phyloP scores from a whole-genome alignment of 1,140 invertebrate species.

The Aethina tumida region DNA sequence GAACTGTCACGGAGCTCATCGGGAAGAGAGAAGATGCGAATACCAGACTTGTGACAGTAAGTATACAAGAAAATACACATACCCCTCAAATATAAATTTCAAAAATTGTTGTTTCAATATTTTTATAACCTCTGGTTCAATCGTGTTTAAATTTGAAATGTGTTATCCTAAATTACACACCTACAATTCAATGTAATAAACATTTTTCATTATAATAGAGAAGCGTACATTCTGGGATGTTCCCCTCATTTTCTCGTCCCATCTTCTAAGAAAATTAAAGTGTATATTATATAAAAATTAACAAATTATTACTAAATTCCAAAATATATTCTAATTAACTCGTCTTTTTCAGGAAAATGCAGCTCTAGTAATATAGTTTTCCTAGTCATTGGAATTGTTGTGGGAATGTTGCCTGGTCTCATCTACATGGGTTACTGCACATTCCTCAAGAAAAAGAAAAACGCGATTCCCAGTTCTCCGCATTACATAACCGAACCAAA shows the following conservation, averaged over 20 bases:
- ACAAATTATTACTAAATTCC: no score
- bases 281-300: no score
- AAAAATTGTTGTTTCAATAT: no score
- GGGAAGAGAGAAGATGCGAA: conserved; percentile 48
- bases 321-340: conserved; percentile 3
- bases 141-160: no score
- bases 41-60: conserved; percentile 49
- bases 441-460: conserved; percentile 33
- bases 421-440: conserved; percentile 11
- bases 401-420: conserved; percentile 23
- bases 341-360: not conserved
- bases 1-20: conserved; percentile 42
- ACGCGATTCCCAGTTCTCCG: conserved; percentile 54
- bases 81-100: no score
- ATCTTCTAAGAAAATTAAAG: no score
- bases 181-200: no score
- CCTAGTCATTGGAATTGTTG: conserved; percentile 38
- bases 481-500: conserved; percentile 76
- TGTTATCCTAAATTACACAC: no score
- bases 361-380: conserved; percentile 1
- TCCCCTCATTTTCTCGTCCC: no score
- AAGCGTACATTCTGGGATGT: no score
- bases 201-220: no score
- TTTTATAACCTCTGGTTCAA: no score
- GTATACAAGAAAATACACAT: conserved; percentile 21